Evolutionary conservation across 2,113 vertebrate species (phyloP), one percentile per base, ranked within the genome.

Genomic region (Oncorhynchus masou): DNA sequence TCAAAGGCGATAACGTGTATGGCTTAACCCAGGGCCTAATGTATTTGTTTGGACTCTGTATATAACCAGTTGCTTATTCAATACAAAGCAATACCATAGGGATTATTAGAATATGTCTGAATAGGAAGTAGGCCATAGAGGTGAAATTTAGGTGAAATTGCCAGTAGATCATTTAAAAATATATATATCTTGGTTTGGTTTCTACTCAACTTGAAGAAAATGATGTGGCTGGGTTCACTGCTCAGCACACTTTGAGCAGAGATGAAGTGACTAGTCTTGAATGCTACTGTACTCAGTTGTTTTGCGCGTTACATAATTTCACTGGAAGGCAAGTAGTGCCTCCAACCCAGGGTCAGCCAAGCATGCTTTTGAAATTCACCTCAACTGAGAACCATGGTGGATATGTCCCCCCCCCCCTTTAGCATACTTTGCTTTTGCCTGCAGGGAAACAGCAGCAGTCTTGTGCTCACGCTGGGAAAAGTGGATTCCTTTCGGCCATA

Each of bases 361-460:
- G 76, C 79, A 70, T 71, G 79, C 71, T 81, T 76, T 73, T 27
- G 76, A 51, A 82, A 83, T 80, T 74, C 49, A 71, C 79, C 80
- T 71, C 72, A 54, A 64, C 67, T 4, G 25, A 12, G 29, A 77
- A 62, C 5, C 12, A 68, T 2, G 24, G 65, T 57, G 73, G 51
- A 77, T 75, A 65, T 27, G 24, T 49, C 2, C 39, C 2, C 34
- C 31, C 31, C 5, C 34, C 34, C 39, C 39, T 45, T 45, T 54
- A 60, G 68, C 79, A 0, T 13, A 78, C 76, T 74, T 78, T 76
- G 81, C 78, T 81, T 74, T 65, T 11, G 31, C 71, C 74, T 74
- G 25, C 72, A 27, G 76, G 70, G 79, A 85, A 74, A 24, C 62
- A 66, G 73, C 11, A 9, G 75, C 68, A 6, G 4, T 67, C 20